Conservation (phyloP, 2,797 vertebrate species). For the Spinus pinus region DNA sequence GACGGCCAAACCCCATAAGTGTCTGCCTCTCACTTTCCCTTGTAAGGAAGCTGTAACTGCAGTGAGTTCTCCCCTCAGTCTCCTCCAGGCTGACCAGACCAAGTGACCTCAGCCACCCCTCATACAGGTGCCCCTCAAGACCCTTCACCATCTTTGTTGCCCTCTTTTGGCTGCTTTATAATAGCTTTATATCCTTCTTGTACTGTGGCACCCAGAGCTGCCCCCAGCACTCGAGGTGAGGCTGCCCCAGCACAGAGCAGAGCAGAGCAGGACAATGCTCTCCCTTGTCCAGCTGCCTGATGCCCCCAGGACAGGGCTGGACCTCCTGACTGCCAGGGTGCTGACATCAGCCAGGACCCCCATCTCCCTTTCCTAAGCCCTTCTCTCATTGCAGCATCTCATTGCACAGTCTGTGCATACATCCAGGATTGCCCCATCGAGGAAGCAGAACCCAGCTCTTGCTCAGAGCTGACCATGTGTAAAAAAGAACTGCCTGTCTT, state of each 20-base stretch:
- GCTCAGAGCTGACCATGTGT: neutral
- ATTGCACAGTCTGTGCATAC: rapidly evolving
- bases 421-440: rapidly evolving
- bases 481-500: neutral
- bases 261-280: rapidly evolving
- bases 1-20: neutral
- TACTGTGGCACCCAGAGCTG: neutral
- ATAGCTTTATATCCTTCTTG: neutral
- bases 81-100: neutral
- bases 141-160: neutral
- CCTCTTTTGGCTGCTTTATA: neutral
- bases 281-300: neutral
- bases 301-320: rapidly evolving
- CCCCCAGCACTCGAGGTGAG: neutral
- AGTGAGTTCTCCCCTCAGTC: neutral
- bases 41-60: neutral
- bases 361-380: neutral
- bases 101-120: neutral
- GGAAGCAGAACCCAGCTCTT: neutral
- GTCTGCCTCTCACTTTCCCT: rapidly evolving
- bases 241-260: neutral
- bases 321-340: neutral
- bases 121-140: neutral
- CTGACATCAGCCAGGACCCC: neutral
- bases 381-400: neutral